phyloP scores from a whole-genome alignment of 2,797 vertebrate species.

The Hoplostethus mediterraneus region DNA sequence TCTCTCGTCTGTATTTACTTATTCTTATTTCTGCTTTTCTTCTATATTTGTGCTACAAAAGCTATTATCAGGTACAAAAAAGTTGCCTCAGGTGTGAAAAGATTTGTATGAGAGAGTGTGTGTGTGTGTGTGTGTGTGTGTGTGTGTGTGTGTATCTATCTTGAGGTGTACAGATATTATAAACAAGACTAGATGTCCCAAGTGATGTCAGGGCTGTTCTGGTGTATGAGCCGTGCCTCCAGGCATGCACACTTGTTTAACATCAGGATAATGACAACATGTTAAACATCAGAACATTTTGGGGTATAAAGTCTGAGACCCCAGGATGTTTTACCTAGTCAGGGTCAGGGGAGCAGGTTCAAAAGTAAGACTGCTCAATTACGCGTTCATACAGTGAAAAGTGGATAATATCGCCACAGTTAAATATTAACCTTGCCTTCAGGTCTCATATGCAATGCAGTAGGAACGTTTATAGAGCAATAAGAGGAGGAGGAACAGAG shows the following conservation, averaged over 20 bases:
- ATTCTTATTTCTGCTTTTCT: constrained; percentile 2
- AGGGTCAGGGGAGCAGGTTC: neutral
- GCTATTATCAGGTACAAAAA: neutral
- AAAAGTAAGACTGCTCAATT: constrained; percentile 2
- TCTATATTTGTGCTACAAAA: neutral
- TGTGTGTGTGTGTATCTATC: neutral
- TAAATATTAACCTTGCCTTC: constrained; percentile 61
- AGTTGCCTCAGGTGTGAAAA: neutral
- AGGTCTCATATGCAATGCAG: constrained; percentile 6
- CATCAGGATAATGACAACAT: too few species aligned
- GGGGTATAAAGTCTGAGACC: neutral
- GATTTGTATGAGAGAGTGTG: neutral
- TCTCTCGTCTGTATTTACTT: constrained; percentile 1
- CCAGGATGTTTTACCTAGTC: neutral
- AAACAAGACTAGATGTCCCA: neutral
- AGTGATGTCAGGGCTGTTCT: too few species aligned
- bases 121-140: constrained; percentile 8
- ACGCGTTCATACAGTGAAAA: constrained; percentile 6
- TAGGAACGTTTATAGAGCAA: constrained; percentile 37
- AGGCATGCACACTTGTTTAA: too few species aligned
- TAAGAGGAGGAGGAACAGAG: constrained; percentile 22
- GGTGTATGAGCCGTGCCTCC: too few species aligned
- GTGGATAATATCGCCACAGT: constrained; percentile 26
- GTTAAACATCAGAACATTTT: neutral
- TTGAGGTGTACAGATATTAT: neutral